Percentiles rank a stretch among this genome's conserved stretches.
Evolutionary conservation across 2,888 invertebrate genomes (phyloP).

Genomic region (Lymantria monacha): DNA sequence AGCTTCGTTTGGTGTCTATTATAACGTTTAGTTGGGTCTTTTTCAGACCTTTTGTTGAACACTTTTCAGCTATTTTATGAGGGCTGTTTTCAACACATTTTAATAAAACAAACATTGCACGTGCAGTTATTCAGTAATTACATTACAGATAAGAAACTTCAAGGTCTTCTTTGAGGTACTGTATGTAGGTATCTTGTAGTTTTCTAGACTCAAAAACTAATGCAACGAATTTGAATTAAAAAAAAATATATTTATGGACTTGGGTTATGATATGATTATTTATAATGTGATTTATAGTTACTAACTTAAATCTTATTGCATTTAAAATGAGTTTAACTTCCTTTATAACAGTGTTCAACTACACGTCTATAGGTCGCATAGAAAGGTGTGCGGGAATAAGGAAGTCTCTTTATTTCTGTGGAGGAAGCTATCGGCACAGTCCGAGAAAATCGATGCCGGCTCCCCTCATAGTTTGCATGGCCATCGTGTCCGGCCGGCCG

Average conservation of each 20-base stretch:
- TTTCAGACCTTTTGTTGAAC: conserved; percentile 38
- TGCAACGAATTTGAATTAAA: no score
- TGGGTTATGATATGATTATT: no score
- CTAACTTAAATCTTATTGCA: no score
- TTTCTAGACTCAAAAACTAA: no score
- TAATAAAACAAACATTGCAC: conserved; percentile 4
- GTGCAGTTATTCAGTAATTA: no score
- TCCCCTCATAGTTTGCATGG: conserved; percentile 81
- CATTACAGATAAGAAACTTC: no score
- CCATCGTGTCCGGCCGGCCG: conserved; percentile 51
- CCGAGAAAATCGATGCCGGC: conserved; percentile 77
- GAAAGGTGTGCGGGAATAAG: conserved; percentile 50
- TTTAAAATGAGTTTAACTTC: no score
- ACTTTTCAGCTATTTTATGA: conserved; percentile 30
- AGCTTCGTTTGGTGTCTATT: conserved; percentile 48
- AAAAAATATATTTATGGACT: no score
- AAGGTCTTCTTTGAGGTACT: no score
- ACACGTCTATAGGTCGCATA: conserved; percentile 38
- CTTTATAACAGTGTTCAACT: no score
- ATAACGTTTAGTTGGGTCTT: conserved; percentile 40
- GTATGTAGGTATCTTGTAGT: no score
- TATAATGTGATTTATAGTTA: no score
- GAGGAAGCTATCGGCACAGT: conserved; percentile 74
- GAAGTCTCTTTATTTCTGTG: conserved; percentile 50
- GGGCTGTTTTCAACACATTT: conserved; percentile 20